phyloP scores from a whole-genome alignment of 2,113 vertebrate genomes.

The Tor tambroides region DNA sequence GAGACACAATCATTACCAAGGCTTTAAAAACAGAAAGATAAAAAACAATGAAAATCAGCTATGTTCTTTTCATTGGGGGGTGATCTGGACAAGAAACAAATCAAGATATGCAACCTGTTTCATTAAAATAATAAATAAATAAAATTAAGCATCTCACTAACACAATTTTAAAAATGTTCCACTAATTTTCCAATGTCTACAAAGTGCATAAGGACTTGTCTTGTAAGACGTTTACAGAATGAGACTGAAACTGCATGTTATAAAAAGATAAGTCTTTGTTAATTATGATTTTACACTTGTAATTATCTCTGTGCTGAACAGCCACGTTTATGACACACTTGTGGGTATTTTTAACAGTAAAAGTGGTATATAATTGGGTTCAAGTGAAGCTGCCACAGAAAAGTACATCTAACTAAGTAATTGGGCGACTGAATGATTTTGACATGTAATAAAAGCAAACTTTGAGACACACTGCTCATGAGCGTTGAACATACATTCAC shows the following conservation, averaged over 20 bases:
- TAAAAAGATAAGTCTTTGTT: neutral
- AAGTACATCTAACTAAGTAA: neutral
- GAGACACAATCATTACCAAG: neutral
- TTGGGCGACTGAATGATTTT: neutral
- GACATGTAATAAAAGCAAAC: neutral
- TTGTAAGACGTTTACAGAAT: neutral
- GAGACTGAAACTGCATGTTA: neutral
- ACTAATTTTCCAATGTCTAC: neutral
- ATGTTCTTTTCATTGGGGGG: too few relatives aligned
- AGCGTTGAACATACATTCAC: constrained; percentile 47
- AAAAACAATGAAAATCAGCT: neutral
- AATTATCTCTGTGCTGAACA: neutral
- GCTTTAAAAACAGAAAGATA: neutral
- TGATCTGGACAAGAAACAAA: neutral
- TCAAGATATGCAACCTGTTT: neutral
- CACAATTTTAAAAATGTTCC: neutral
- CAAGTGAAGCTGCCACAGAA: neutral
- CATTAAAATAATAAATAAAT: neutral
- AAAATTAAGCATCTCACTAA: neutral
- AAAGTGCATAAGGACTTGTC: neutral
- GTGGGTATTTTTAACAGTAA: neutral
- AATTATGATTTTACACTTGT: neutral
- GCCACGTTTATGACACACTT: neutral
- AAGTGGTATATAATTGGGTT: neutral
- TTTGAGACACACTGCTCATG: neutral